Evolutionary conservation across 2,113 vertebrate species (phyloP), one percentile per base, ranked within the genome.

Genomic region (Hippocampus comes): DNA sequence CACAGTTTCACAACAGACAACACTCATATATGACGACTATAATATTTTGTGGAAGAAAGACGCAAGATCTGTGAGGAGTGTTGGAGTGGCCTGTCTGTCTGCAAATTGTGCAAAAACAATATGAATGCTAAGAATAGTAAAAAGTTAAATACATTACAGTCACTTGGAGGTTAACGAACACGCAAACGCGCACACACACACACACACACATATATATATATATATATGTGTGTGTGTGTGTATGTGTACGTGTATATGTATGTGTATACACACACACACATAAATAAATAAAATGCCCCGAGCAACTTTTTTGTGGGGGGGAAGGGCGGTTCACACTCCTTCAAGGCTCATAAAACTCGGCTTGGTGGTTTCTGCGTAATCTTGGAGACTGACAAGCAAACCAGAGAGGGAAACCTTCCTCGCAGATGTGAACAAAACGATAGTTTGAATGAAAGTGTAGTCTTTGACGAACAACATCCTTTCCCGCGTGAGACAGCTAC

Each of bases 341-440:
- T 61, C 59, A 30, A 61, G 59, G 59, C 18, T 61, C 59, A 18
- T 34, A 20, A 34, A 30, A 61, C 27, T 61, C 59, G 59, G 10
- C 59, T 61, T 27, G 27, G 10, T 42, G 63, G 20, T 64, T 64
- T 43, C 38, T 60, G 27, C 15, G 15, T 60, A 18, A 61, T 61
- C 59, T 61, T 18, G 59, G 12, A 25, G 63, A 11, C 20, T 42
- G 38, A 42, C 63, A 43, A 43, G 25, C 21, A 43, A 43, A 43
- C 21, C 63, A 43, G 5, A 14, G 63, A 65, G 41, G 17, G 21
- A 66, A 66, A 66, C 46, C 64, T 18, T 66, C 64, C 64, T 18
- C 42, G 17, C 64, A 66, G 64, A 66, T 66, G 64, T 66, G 25
- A 27, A 66, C 64, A 66, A 66, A 66, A 66, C 27, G 64, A 66